Evolutionary conservation across 2,888 invertebrate genomes (phyloP).

Genomic region (Andrena bucephala): DNA sequence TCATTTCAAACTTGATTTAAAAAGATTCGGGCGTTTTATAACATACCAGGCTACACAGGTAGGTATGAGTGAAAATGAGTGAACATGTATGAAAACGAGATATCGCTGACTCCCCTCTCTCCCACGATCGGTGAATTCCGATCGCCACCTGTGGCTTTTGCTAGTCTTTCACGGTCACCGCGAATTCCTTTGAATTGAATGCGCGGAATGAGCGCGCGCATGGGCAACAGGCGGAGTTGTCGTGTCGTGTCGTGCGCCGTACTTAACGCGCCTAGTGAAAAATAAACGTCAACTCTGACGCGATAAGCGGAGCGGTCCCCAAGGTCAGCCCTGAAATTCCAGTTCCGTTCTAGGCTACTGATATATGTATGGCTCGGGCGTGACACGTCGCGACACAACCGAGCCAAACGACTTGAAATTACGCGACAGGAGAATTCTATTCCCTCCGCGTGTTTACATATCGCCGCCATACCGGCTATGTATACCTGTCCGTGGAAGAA

Average conservation of each 20-base stretch:
- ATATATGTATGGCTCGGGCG: constrained; percentile 1
- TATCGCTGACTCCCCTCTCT: neutral
- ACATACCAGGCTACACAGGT: no score
- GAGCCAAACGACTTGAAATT: neutral
- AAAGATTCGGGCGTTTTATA: no score
- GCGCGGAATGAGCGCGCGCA: constrained; percentile 22
- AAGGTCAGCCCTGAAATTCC: constrained; percentile 72
- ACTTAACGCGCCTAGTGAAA: constrained; percentile 62
- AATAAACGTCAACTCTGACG: constrained; percentile 65
- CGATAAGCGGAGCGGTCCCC: constrained; percentile 69
- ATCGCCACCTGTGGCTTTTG: constrained; percentile 71
- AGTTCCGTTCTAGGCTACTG: constrained; percentile 61
- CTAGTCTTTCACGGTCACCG: constrained; percentile 54
- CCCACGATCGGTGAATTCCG: constrained; percentile 45
- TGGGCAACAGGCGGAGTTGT: neutral
- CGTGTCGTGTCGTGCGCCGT: constrained; percentile 22
- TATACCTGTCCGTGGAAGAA: neutral
- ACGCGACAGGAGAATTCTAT: neutral
- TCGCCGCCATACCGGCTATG: neutral
- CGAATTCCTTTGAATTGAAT: constrained; percentile 52
- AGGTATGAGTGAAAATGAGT: no score
- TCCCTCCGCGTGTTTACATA: neutral
- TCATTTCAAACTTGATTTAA: neutral
- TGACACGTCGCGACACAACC: neutral
- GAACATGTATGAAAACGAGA: neutral